Base-by-base conservation (phyloP, 2,888 invertebrate species). In the Pollenia labialis region DNA sequence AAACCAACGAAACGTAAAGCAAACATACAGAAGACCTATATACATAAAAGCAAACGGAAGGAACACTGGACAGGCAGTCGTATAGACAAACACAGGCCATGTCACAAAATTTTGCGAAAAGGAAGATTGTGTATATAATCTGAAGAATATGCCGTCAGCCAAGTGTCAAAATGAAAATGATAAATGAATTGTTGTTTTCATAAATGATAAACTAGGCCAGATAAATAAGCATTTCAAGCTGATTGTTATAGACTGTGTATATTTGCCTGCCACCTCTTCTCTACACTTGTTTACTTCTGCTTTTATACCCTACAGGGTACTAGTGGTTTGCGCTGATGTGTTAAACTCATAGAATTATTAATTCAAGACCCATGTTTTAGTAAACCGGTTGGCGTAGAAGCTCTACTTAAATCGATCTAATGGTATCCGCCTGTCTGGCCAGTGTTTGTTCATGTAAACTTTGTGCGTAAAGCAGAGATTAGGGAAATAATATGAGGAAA, bases 111-210 rank as follows among this genome's bases (percentile, higher is more conserved):
- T 42, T 60, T 60, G 52, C 58, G 18, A 62, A 58, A 80, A 54
- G 50, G 18, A 58, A 52, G 18, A 74, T 79, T 74, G 18, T 74
- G 18, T 44, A 12, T 50, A 66, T 66, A 72, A 81, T 68, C 54
- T 87, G 54, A 77, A 74, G 84, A 87, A 77, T 72, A 81, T 62
- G 69, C 50, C 71, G 66, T 84, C 77, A 84, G 87, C 84, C 87
- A 87, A 87, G 74, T 84, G 87, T 87, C 87, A 87, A 84, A 84
- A 81, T 60, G 79, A 84, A 87, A 87, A 87, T 87, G 87, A 87
- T 84, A 87, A 87, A 87, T 84, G 87, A 87, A 84, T 84, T 87
- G 81, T 74, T 87, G 64, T 84, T 87, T 72, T 81, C 77, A 69
- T 68, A 81, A 84, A 81, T 87, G 81, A 84, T 87, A 84, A 84